Conservation (phyloP, 2,113 vertebrate genomes). For the Hipposideros armiger region DNA sequence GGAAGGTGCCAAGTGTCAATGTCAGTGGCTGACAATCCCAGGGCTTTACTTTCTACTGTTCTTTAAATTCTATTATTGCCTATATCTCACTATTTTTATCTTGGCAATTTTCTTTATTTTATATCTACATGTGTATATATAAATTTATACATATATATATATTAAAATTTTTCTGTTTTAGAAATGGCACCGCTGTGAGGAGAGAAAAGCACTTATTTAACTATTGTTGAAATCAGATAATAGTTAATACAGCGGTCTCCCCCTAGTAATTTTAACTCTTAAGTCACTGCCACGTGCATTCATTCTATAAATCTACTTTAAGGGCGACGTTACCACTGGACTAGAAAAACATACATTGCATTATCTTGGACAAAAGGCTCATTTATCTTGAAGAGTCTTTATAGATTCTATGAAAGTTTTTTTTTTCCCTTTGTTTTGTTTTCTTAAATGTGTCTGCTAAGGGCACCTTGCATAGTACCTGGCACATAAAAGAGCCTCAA, state of each 20-base stretch:
- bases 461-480: neutral
- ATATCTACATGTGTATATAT: neutral
- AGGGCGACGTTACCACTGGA: neutral
- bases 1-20: conserved; percentile 51
- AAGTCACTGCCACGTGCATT: neutral
- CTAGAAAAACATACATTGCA: neutral
- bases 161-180: neutral
- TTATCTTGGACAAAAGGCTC: neutral
- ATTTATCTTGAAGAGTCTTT: neutral
- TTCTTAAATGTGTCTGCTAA: neutral
- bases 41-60: neutral
- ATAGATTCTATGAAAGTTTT: neutral
- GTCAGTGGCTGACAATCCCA: neutral
- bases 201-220: neutral
- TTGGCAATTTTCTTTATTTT: neutral
- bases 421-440: neutral
- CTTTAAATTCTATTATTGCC: neutral
- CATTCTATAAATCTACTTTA: neutral
- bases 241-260: neutral
- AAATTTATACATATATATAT: neutral
- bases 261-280: conserved; percentile 1
- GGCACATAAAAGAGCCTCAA: neutral
- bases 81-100: neutral
- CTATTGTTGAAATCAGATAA: neutral
- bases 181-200: neutral